Evolutionary conservation across 1,140 invertebrate species (phyloP).

Genomic region (Ceratina australensis): DNA sequence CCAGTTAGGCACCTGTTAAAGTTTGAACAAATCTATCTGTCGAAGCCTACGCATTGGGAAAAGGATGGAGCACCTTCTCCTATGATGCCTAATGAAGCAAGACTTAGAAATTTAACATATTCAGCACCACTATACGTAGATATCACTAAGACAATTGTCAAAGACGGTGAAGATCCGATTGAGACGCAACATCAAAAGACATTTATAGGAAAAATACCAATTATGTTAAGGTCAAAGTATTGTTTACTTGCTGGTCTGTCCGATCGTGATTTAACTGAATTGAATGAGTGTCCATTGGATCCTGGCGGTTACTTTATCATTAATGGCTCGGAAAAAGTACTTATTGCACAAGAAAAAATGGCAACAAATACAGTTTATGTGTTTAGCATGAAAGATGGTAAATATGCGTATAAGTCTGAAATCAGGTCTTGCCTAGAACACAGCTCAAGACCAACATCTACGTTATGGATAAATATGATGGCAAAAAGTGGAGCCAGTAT

Average conservation of each 20-base stretch:
- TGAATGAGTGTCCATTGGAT: conserved; percentile 99
- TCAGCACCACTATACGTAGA: conserved; percentile 99
- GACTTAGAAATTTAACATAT: conserved; percentile 93
- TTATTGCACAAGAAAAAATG: conserved; percentile 99
- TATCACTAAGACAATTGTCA: conserved; percentile 96
- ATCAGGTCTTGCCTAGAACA: conserved; percentile 98
- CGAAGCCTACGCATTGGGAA: conserved; percentile 99
- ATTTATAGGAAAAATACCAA: conserved; percentile 99
- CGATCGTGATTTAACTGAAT: conserved; percentile 98
- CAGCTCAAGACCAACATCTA: conserved; percentile 94
- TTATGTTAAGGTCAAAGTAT: conserved; percentile 98
- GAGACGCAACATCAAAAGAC: conserved; percentile 98
- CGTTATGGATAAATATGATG: conserved; percentile 99
- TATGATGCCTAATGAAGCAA: conserved; percentile 99
- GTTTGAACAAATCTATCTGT: conserved; percentile 99
- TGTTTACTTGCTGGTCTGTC: conserved; percentile 95
- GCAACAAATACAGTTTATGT: conserved; percentile 99
- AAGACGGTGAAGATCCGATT: conserved; percentile 93
- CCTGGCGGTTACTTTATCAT: conserved; percentile 98
- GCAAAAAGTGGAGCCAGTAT: conserved; percentile 95
- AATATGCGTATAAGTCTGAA: conserved; percentile 98
- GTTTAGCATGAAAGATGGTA: conserved; percentile 98
- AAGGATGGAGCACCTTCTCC: conserved; percentile 98
- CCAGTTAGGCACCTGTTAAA: conserved; percentile 94
- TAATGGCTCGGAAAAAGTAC: conserved; percentile 96